Evolutionary conservation across 2,888 invertebrate species (phyloP).

Genomic region (Macaria notata): DNA sequence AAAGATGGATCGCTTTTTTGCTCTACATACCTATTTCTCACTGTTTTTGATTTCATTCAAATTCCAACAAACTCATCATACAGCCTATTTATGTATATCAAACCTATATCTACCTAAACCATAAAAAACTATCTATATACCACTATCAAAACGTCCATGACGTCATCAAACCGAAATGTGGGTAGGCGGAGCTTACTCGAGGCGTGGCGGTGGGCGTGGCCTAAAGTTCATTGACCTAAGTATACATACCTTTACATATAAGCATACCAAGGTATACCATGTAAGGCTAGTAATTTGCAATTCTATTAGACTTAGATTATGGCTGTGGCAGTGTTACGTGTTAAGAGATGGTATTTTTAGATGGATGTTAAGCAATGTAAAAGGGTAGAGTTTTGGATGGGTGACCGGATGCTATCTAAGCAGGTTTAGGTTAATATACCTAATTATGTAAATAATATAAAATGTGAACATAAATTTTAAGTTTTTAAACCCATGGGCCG

Average conservation of each 20-base stretch:
- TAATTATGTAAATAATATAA: too few relatives aligned
- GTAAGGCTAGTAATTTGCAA: slow-evolving; percentile 62
- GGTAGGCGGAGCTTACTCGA: slow-evolving; percentile 58
- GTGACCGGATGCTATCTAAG: too few relatives aligned
- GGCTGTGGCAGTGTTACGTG: slow-evolving; percentile 25
- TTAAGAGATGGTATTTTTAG: slow-evolving; percentile 26
- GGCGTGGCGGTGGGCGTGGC: slow-evolving; percentile 69
- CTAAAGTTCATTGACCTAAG: slow-evolving; percentile 55
- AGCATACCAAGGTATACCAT: slow-evolving; percentile 19
- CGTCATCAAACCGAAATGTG: slow-evolving; percentile 43
- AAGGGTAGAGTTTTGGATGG: too few relatives aligned
- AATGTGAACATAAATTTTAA: too few relatives aligned
- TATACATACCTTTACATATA: slow-evolving; percentile 38
- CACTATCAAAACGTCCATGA: slow-evolving; percentile 27
- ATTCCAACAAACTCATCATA: too few relatives aligned
- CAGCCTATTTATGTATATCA: too few relatives aligned
- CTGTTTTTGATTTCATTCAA: too few relatives aligned
- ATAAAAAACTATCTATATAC: background rate
- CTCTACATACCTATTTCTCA: too few relatives aligned
- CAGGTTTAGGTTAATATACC: too few relatives aligned
- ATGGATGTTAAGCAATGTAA: slow-evolving; percentile 4
- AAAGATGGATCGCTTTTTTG: too few relatives aligned
- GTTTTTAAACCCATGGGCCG: too few relatives aligned
- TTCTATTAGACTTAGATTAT: slow-evolving; percentile 53
- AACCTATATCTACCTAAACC: too few relatives aligned